phyloP scores from a whole-genome alignment of 1,140 invertebrate species.

The Calliphora vicina region DNA sequence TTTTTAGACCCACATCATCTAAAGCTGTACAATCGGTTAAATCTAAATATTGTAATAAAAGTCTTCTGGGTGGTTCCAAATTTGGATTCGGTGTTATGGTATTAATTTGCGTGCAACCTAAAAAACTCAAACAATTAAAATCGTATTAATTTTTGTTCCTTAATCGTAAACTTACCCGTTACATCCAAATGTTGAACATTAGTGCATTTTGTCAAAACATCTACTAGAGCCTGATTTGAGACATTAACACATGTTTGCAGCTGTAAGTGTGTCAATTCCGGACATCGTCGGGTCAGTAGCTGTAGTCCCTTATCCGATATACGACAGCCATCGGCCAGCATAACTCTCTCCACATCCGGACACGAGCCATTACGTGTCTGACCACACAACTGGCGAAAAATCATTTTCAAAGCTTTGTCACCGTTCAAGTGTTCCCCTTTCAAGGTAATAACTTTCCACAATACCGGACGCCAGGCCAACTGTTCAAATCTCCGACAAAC shows the following conservation, averaged over 20 bases:
- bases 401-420: conserved; percentile 74
- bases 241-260: conserved; percentile 74
- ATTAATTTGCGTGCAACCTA: conserved; percentile 75
- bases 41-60: conserved; percentile 78
- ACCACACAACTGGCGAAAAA: conserved; percentile 69
- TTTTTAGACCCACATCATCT: conserved; percentile 82
- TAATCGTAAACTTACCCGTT: conserved; percentile 70
- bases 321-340: conserved; percentile 76
- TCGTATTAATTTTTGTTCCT: neutral
- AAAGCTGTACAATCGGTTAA: conserved; percentile 86
- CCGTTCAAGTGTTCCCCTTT: conserved; percentile 73
- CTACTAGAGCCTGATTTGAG: conserved; percentile 59
- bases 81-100: conserved; percentile 74
- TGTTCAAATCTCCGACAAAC: conserved; percentile 84
- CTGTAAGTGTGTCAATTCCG: conserved; percentile 76
- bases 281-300: conserved; percentile 74
- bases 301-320: conserved; percentile 79
- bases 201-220: conserved; percentile 69
- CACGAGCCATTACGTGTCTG: conserved; percentile 68
- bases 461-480: conserved; percentile 79
- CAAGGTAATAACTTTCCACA: conserved; percentile 78
- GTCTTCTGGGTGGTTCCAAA: conserved; percentile 68
- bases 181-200: conserved; percentile 79
- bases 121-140: conserved; percentile 39
- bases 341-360: conserved; percentile 71